Evolutionary conservation across 1,140 invertebrate genomes (phyloP).

Genomic region (Berghia stephanieae): DNA sequence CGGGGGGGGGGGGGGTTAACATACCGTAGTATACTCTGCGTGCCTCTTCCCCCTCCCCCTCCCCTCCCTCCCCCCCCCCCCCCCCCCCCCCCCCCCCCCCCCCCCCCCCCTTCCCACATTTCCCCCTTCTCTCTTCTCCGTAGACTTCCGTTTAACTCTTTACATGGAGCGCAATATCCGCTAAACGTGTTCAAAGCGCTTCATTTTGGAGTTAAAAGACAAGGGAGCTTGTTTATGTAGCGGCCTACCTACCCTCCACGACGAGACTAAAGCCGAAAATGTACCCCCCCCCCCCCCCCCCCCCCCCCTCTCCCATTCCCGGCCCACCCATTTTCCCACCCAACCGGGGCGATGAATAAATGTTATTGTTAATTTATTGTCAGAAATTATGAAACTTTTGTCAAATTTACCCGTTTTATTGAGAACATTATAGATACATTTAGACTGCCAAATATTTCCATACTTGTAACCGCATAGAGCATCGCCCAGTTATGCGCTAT

Average conservation of each 20-base stretch:
- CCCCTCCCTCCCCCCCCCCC: neutral
- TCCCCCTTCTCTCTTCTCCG: slow-evolving; percentile 1
- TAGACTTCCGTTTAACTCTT: neutral
- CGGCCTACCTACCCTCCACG: neutral
- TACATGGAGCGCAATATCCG: too few relatives aligned
- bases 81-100: neutral
- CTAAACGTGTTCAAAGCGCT: too few relatives aligned
- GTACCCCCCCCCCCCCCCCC: neutral
- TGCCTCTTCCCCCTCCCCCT: neutral
- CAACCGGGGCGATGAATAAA: neutral
- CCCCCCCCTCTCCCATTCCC: neutral
- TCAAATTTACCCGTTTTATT: neutral
- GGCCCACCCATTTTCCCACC: neutral
- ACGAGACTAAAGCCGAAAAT: neutral
- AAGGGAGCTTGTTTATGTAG: neutral
- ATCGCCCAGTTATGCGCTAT: neutral
- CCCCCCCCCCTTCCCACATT: slow-evolving; percentile 12
- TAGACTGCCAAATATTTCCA: neutral
- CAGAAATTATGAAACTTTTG: too few relatives aligned
- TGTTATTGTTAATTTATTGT: too few relatives aligned
- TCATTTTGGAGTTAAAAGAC: neutral
- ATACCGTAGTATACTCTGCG: slow-evolving; percentile 6
- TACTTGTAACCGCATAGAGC: neutral
- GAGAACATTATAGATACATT: neutral
- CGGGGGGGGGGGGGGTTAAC: too few relatives aligned